phyloP scores from a whole-genome alignment of 2,888 invertebrate species.

The Diabrotica balteata region DNA sequence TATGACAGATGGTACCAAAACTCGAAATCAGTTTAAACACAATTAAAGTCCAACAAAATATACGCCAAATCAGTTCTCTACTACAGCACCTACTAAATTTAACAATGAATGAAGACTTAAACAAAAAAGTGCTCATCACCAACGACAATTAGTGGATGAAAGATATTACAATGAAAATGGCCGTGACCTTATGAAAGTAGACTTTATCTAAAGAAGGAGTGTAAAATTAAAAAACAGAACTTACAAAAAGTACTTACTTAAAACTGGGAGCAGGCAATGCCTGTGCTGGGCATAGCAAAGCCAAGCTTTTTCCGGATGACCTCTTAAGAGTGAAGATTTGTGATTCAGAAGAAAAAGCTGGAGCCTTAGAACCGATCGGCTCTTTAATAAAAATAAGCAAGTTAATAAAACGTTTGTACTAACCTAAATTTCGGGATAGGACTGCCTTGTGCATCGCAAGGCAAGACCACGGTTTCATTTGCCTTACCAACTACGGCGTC shows the following conservation, averaged over 20 bases:
- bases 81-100: too few relatives aligned
- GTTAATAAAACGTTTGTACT: slow-evolving; percentile 26
- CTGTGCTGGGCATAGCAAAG: slow-evolving; percentile 79
- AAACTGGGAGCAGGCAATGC: slow-evolving; percentile 72
- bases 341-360: slow-evolving; percentile 59
- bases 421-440: slow-evolving; percentile 65
- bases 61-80: too few relatives aligned
- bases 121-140: too few relatives aligned
- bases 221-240: too few relatives aligned
- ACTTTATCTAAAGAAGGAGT: too few relatives aligned
- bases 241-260: slow-evolving; percentile 62
- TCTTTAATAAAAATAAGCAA: slow-evolving; percentile 53
- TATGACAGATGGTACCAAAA: too few relatives aligned
- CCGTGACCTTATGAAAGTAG: too few relatives aligned
- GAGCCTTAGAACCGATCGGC: slow-evolving; percentile 65
- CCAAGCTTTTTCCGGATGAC: slow-evolving; percentile 67
- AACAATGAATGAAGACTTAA: too few relatives aligned
- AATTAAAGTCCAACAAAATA: too few relatives aligned
- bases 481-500: slow-evolving; percentile 34
- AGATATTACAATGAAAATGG: too few relatives aligned
- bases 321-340: slow-evolving; percentile 62
- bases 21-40: too few relatives aligned
- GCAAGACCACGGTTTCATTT: slow-evolving; percentile 55
- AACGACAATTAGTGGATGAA: too few relatives aligned
- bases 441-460: slow-evolving; percentile 66